Evolutionary conservation across 1,140 invertebrate species (phyloP).

Genomic region (Tetranychus urticae): DNA sequence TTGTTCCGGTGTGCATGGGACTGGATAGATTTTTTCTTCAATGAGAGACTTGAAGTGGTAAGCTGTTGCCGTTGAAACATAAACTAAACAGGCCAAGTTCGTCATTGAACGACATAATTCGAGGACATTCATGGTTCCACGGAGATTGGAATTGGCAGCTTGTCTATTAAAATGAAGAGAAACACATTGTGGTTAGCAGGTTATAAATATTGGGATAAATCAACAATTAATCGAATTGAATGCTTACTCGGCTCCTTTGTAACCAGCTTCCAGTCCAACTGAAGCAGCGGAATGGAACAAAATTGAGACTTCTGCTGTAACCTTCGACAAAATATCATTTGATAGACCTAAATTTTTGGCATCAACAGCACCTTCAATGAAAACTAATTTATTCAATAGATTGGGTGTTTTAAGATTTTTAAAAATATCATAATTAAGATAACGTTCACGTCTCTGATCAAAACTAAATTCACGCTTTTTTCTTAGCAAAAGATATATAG

Average conservation of each 20-base stretch:
- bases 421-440: neutral
- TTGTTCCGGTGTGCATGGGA: constrained; percentile 7
- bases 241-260: constrained; percentile 50
- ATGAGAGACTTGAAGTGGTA: constrained; percentile 29
- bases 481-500: constrained; percentile 22
- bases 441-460: constrained; percentile 12
- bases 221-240: no score
- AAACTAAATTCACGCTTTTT: constrained; percentile 18
- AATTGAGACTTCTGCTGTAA: constrained; percentile 36
- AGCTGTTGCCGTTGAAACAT: constrained; percentile 13
- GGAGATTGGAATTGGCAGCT: constrained; percentile 9
- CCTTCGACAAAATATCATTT: neutral
- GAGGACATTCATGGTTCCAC: constrained; percentile 13
- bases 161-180: neutral
- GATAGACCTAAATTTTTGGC: neutral
- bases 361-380: neutral
- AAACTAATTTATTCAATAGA: neutral
- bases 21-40: constrained; percentile 40
- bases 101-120: constrained; percentile 28
- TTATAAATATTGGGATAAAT: neutral
- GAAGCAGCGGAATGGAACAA: constrained; percentile 96
- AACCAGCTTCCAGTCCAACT: constrained; percentile 88
- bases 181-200: neutral
- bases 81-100: constrained; percentile 9
- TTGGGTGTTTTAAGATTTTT: neutral